A percentile compares a stretch with the other conserved stretches of the same genome.
Conservation (phyloP, 2,113 vertebrate species). For the Stercorarius parasiticus region DNA sequence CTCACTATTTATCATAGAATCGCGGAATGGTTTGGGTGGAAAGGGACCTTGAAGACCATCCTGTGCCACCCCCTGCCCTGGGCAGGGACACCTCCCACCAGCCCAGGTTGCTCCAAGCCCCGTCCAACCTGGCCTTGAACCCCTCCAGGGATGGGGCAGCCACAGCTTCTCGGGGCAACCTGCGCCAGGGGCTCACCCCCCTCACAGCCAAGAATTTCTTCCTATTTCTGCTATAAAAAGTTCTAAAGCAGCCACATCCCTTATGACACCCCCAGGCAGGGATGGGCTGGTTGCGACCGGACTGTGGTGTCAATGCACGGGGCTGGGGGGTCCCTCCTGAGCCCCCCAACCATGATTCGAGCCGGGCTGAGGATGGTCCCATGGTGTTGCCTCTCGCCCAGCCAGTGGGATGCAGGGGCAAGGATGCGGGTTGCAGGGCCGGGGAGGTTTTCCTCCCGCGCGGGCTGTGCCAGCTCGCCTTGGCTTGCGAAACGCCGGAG, state of each 20-base stretch:
- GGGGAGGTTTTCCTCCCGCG: accelerated
- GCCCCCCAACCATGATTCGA: accelerated
- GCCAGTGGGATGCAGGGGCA: not conserved
- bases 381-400: accelerated
- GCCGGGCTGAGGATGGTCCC: not conserved
- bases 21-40: not conserved
- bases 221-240: not conserved
- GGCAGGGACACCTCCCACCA: not conserved
- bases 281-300: not conserved
- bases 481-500: accelerated
- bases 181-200: not conserved
- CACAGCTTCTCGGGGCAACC: not conserved
- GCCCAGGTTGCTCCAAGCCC: not conserved
- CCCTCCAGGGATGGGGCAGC: not conserved
- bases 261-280: not conserved
- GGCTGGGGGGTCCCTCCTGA: not conserved
- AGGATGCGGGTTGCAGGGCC: not conserved
- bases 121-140: not conserved
- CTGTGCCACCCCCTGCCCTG: not conserved
- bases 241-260: not conserved
- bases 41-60: not conserved
- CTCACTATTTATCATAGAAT: not conserved
- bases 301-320: not conserved
- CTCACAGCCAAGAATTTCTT: not conserved
- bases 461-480: not conserved